A percentile compares a stretch with the other conserved stretches of the same genome.
These are phyloP conservation scores for Zaprionus camerounensis DNA, from an alignment of 1,140 invertebrate genomes.

Conservation along the genomic window DNA sequence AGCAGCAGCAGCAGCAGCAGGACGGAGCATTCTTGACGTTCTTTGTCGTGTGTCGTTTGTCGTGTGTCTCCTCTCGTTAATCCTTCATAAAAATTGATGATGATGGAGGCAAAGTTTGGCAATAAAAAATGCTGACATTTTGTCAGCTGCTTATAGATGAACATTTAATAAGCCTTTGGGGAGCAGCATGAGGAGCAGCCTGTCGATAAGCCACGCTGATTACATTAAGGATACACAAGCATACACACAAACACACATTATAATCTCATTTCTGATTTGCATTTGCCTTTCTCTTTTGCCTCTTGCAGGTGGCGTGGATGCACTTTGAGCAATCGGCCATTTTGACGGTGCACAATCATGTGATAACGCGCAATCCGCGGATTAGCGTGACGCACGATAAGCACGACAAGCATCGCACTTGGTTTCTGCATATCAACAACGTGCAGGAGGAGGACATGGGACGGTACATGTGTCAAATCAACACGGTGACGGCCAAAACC, in stretches of 20 bases:
- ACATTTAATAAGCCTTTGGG: slow-evolving; percentile 44
- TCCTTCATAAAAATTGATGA: slow-evolving; percentile 80
- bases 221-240: slow-evolving; percentile 17
- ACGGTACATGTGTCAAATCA: slow-evolving; percentile 98
- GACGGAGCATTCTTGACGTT: slow-evolving; percentile 36
- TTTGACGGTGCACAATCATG: slow-evolving; percentile 95
- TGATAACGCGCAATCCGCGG: slow-evolving; percentile 95
- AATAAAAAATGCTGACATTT: slow-evolving; percentile 63
- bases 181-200: neutral
- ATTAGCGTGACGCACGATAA: slow-evolving; percentile 94
- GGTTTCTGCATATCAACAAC: slow-evolving; percentile 95
- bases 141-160: slow-evolving; percentile 60
- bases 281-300: slow-evolving; percentile 15
- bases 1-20: slow-evolving; percentile 3
- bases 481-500: slow-evolving; percentile 96
- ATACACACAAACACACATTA: neutral
- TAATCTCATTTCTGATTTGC: too few species aligned
- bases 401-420: slow-evolving; percentile 90
- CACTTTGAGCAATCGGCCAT: slow-evolving; percentile 97
- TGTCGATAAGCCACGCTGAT: slow-evolving; percentile 19
- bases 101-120: slow-evolving; percentile 67
- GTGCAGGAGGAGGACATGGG: slow-evolving; percentile 96
- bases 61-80: slow-evolving; percentile 54
- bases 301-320: slow-evolving; percentile 95
- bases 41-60: slow-evolving; percentile 6